A percentile compares a stretch with the other conserved stretches of the same genome.
Conservation (phyloP, 2,888 invertebrate species). For the Clitarchus hookeri region DNA sequence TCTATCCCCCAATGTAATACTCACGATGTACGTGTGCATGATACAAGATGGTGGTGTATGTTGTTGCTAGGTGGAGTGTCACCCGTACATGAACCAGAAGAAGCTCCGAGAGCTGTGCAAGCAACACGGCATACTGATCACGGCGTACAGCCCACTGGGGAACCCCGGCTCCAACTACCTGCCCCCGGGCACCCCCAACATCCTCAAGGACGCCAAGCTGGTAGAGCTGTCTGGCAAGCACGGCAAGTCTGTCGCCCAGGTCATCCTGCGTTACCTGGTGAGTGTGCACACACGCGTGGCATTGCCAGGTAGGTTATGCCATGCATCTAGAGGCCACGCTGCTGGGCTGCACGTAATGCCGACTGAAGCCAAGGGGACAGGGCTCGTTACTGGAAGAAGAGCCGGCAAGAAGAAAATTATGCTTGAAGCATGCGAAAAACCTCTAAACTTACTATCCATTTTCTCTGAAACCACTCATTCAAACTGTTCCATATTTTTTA, state of each 20-base stretch:
- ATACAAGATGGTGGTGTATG: neutral
- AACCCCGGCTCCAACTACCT: constrained; percentile 60
- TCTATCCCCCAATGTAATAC: no score
- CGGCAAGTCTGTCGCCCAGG: constrained; percentile 51
- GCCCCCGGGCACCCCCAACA: constrained; percentile 45
- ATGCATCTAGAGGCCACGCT: no score
- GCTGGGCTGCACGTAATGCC: no score
- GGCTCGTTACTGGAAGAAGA: no score
- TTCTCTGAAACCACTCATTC: no score
- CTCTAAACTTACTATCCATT: no score
- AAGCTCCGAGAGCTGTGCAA: constrained; percentile 70
- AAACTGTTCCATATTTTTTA: no score
- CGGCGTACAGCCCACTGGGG: constrained; percentile 78
- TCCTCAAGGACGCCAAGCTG: constrained; percentile 51
- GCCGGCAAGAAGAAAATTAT: no score
- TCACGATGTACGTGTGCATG: no score
- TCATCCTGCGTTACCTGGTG: constrained; percentile 48
- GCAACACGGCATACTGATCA: constrained; percentile 64
- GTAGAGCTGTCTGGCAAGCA: constrained; percentile 51
- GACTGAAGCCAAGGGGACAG: no score
- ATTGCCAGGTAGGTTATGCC: no score
- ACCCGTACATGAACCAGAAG: constrained; percentile 73
- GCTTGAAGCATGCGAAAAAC: no score
- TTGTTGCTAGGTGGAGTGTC: constrained; percentile 55
- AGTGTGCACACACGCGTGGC: neutral